phyloP scores from a whole-genome alignment of 2,113 vertebrate genomes.

The Callithrix jacchus region DNA sequence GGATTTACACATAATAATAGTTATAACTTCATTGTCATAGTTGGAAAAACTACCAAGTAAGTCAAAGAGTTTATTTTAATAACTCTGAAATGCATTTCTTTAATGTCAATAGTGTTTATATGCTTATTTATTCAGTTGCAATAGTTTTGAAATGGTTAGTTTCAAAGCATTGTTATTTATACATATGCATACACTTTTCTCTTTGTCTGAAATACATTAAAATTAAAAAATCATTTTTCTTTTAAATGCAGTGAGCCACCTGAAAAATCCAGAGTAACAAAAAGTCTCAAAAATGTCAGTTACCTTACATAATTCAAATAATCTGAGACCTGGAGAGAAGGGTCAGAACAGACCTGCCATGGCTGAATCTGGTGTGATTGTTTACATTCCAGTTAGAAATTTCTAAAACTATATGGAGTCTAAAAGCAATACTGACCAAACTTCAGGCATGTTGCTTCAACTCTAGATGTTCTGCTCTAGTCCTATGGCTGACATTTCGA shows the following conservation, averaged over 20 bases:
- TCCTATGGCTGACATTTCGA: conserved; percentile 12
- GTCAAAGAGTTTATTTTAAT: neutral
- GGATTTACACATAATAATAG: neutral
- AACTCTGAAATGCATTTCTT: neutral
- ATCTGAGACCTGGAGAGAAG: neutral
- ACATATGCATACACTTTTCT: neutral
- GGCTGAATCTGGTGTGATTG: neutral
- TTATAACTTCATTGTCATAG: neutral
- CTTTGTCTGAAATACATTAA: conserved; percentile 18
- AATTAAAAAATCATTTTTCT: conserved; percentile 10
- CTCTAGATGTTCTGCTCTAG: neutral
- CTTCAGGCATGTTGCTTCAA: conserved; percentile 14
- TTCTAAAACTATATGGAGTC: conserved; percentile 9
- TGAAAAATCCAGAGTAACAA: conserved; percentile 7
- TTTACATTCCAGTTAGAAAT: conserved; percentile 42
- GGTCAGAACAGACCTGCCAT: neutral
- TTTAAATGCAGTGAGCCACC: neutral
- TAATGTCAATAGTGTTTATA: neutral
- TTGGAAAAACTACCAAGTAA: neutral
- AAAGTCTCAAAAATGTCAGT: neutral
- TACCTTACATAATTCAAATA: neutral
- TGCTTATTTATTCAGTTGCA: neutral
- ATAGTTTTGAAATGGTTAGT: neutral
- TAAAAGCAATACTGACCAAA: neutral
- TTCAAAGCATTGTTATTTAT: conserved; percentile 21